Conservation (phyloP, 1,140 invertebrate genomes). For the Episyrphus balteatus region DNA sequence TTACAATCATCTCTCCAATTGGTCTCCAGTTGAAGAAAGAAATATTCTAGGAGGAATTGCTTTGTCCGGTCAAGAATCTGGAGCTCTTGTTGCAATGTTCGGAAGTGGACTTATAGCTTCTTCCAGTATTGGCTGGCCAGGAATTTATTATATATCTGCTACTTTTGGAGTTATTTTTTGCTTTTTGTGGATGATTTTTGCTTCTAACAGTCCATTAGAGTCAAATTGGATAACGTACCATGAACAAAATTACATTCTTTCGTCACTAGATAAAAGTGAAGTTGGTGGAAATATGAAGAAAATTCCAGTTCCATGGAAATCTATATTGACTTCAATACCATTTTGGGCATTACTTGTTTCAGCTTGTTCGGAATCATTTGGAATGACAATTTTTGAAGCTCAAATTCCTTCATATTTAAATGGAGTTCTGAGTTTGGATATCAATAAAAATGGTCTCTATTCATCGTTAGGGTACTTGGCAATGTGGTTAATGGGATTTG, state of each 20-base stretch:
- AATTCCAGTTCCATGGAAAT: conserved; percentile 24
- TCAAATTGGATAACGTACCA: conserved; percentile 45
- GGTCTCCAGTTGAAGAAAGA: conserved; percentile 45
- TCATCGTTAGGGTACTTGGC: conserved; percentile 70
- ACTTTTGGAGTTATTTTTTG: conserved; percentile 47
- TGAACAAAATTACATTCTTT: conserved; percentile 54
- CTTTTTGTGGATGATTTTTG: conserved; percentile 50
- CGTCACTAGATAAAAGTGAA: conserved; percentile 14
- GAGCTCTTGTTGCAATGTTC: conserved; percentile 61
- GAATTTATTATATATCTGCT: conserved; percentile 69
- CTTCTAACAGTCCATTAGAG: conserved; percentile 53
- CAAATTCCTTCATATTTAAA: conserved; percentile 86
- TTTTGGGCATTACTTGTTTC: conserved; percentile 75
- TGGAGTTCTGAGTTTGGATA: conserved; percentile 65
- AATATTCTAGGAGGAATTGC: conserved; percentile 47
- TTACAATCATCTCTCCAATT: conserved; percentile 44
- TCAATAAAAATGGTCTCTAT: conserved; percentile 57
- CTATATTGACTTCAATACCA: conserved; percentile 65
- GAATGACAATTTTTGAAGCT: conserved; percentile 83
- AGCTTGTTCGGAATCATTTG: conserved; percentile 85
- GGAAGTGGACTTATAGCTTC: conserved; percentile 51
- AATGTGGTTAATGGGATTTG: conserved; percentile 57
- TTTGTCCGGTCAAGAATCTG: conserved; percentile 55
- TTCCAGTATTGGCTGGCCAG: conserved; percentile 58
- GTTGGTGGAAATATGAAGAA: conserved; percentile 17